Evolutionary conservation across 2,113 vertebrate genomes (phyloP).

Genomic region (Pan troglodytes): NHGRI_mPanTro3-v2.1_pri NC_072416.2:63017001-63017500

Average conservation of each 20-base stretch:
- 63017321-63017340: neutral
- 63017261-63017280: neutral
- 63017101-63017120: neutral
- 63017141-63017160: neutral
- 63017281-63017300: neutral
- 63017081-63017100: neutral
- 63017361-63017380: neutral
- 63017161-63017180: neutral
- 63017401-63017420: neutral
- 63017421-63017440: accelerated
- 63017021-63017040: neutral
- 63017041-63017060: neutral
- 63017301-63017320: neutral
- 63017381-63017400: neutral
- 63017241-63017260: neutral
- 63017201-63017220: neutral
- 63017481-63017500: neutral
- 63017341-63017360: neutral
- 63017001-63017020: neutral
- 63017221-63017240: neutral
- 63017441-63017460: neutral
- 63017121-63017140: neutral
- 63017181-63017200: neutral
- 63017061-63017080: neutral
- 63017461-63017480: neutral